phyloP scores from a whole-genome alignment of 1,140 invertebrate species.

The Hycleus phaleratus region DNA sequence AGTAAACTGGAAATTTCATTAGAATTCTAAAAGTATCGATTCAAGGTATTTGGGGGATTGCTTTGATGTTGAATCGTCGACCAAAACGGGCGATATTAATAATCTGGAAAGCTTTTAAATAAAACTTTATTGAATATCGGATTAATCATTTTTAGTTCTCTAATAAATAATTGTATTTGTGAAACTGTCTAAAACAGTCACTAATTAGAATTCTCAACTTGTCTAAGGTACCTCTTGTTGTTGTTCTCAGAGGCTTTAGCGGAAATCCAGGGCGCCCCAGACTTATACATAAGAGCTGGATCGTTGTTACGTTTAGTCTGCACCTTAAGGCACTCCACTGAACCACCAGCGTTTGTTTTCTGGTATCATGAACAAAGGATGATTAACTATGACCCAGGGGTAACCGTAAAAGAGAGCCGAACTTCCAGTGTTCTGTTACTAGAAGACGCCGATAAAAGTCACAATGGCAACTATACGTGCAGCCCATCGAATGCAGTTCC shows the following conservation, averaged over 20 bases:
- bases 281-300: slow-evolving; percentile 66
- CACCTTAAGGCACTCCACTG: slow-evolving; percentile 60
- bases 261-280: slow-evolving; percentile 65
- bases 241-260: slow-evolving; percentile 58
- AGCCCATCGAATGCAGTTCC: slow-evolving; percentile 59
- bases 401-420: slow-evolving; percentile 41
- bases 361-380: slow-evolving; percentile 69
- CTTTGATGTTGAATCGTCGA: too few species aligned
- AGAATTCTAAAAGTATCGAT: background rate
- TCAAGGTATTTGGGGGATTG: too few species aligned
- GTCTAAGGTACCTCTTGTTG: too few species aligned
- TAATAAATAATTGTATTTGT: too few species aligned
- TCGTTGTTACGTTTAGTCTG: slow-evolving; percentile 64
- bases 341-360: slow-evolving; percentile 69
- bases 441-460: slow-evolving; percentile 47
- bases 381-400: slow-evolving; percentile 61
- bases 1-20: slow-evolving; percentile 38
- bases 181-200: too few species aligned
- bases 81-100: too few species aligned
- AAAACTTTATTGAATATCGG: too few species aligned
- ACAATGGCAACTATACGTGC: slow-evolving; percentile 63
- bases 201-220: too few species aligned
- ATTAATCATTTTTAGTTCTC: too few species aligned
- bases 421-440: slow-evolving; percentile 49
- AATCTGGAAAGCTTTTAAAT: too few species aligned